Evolutionary conservation across 2,113 vertebrate genomes (phyloP), one percentile per base, ranked within the genome.

Genomic region (Phalacrocorax brasilianus): DNA sequence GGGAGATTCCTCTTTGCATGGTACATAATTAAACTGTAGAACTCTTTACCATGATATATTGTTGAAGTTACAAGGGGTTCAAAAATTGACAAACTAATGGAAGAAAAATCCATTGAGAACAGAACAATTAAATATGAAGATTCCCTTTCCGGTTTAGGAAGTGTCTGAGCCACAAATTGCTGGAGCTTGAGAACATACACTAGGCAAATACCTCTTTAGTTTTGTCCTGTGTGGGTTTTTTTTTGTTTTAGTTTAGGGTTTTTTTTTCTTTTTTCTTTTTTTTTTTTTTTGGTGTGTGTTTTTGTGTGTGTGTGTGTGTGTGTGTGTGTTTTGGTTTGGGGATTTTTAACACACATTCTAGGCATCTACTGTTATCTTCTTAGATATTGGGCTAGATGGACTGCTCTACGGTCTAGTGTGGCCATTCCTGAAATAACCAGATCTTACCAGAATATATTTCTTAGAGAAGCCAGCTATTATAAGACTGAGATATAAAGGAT

Each of bases 171-270:
- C n/a, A 49, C 5, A 78, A 74, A 40, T 50, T 78, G 6, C 11
- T 88, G 52, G 22, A 55, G 19, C 44, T 67, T 77, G 47, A 8
- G 24, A 74, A 22, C 4, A 7, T 32, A 15, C 9, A 70, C 49
- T 35, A 55, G 47, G 32, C 26, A 50, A 63, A 45, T 42, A n/a
- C 9, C 8, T 4, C 13, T 68, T 83, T 10, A 65, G 42, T 5
- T 47, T 79, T 68, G 18, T 61, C 2, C 19, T n/a, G 17, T 35
- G 26, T 33, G 17, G 20, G 47, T 21, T 49, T 21, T 40, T 44
- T 44, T 16, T 44, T 14, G 4, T 10, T 44, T 40, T 47, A 6
- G 0, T 11, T 33, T 40, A 3, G 8, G 14, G 10, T 8, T 20
- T 35, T 56, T 56, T n/a, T 53, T 9, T 5, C 18, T 27, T n/a